phyloP scores from a whole-genome alignment of 2,797 vertebrate species.

The Ctenopoma multispine region DNA sequence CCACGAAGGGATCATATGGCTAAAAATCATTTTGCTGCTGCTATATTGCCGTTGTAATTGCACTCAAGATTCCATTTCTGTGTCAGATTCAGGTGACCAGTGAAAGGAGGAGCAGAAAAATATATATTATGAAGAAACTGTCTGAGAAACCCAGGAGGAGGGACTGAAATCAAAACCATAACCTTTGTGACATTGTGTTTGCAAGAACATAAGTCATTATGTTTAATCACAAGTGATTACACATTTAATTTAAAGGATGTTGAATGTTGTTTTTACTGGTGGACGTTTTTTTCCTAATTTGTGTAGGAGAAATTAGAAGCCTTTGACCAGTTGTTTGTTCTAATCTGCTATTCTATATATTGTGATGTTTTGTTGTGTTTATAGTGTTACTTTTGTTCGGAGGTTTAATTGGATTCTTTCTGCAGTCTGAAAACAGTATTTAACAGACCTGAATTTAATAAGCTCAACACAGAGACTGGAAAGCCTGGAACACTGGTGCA shows the following conservation, averaged over 20 bases:
- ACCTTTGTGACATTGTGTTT: background rate
- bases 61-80: slow-evolving; percentile 1
- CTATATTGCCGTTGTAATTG: slow-evolving; percentile 2
- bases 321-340: background rate
- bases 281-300: background rate
- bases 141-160: too few species aligned
- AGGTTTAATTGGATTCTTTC: slow-evolving; percentile 24
- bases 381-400: slow-evolving; percentile 22
- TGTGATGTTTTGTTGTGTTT: slow-evolving; percentile 20
- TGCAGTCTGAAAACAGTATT: slow-evolving; percentile 30
- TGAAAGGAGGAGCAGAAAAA: slow-evolving; percentile 2
- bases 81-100: slow-evolving; percentile 4
- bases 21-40: background rate
- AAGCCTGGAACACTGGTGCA: slow-evolving; percentile 19
- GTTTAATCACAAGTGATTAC: background rate
- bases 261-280: too few species aligned
- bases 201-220: background rate
- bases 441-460: slow-evolving; percentile 48
- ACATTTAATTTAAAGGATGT: background rate
- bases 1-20: background rate
- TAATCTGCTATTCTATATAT: background rate
- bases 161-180: too few species aligned
- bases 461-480: slow-evolving; percentile 33
- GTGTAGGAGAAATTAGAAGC: background rate
- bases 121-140: slow-evolving; percentile 5